Base-by-base conservation (phyloP, 2,888 invertebrate species). In the Tetragonula carbonaria region DNA sequence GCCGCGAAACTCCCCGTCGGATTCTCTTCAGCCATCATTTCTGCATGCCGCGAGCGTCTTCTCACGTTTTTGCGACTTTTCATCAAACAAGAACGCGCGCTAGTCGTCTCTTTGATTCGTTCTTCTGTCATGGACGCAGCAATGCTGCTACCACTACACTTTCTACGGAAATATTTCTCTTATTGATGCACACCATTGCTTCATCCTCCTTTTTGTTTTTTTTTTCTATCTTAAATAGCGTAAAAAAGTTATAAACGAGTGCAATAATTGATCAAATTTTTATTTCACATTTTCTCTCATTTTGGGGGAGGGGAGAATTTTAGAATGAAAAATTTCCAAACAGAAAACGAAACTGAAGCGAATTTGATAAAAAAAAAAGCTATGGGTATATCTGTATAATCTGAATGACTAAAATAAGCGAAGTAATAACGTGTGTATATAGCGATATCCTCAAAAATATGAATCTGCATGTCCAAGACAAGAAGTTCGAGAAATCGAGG, bases 21-120 rank as follows among this genome's bases (percentile, higher is more conserved):
- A 14, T 50, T 51, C 28, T 21, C 33, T 13, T 13, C 14, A 23
- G 14, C 45, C 1, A 45, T 45, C 45, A 45, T 11, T 45, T 8
- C 45, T 8, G 45, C 45, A 45, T 45, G 45, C 28, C 38, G n/a
- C 63, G 28, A 28, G 33, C 51, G 55, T 45, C 71, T 73, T 88
- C 88, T 82, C 88, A 86, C 88, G 82, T 86, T 88, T 80, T 86
- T 80, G 62, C 55, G 70, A 59, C 57, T 70, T 73, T 72, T 55
- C 45, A 11, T 45, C 45, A 45, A 28, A 75, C 68, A 16, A 45
- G 45, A 55, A 73, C 50, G 57, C 57, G 28, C n/a, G 57, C 57
- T n/a, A 8, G 45, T 45, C 51, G 65, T 45, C 59, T 65, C 74
- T 62, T 66, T 66, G 71, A 78, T 74, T 62, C 23, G 50, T 66